phyloP scores from a whole-genome alignment of 2,113 vertebrate species.

The Mesocricetus auratus region DNA sequence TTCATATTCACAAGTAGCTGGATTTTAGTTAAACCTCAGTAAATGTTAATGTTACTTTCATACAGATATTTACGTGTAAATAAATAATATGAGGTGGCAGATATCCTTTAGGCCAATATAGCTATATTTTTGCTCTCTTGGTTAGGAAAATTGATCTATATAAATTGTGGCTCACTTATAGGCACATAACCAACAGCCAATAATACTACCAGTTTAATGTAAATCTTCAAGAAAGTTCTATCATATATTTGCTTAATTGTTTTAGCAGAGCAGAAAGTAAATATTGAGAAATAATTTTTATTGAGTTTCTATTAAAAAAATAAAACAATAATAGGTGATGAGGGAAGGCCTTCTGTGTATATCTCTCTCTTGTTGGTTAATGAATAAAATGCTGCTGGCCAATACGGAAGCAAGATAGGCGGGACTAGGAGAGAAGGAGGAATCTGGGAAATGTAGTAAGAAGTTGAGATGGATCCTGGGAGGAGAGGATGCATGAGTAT shows the following conservation, averaged over 20 bases:
- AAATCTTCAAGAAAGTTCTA: neutral
- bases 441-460: too few species aligned
- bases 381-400: too few species aligned
- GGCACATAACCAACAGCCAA: neutral
- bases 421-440: too few species aligned
- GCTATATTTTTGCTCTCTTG: neutral
- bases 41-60: constrained; percentile 12
- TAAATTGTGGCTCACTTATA: neutral
- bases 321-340: too few species aligned
- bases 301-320: neutral
- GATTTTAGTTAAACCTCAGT: neutral
- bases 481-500: too few species aligned
- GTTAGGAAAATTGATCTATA: neutral
- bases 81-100: neutral
- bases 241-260: neutral
- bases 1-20: neutral
- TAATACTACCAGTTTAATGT: neutral
- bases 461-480: too few species aligned
- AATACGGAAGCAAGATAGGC: too few species aligned
- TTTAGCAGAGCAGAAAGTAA: neutral
- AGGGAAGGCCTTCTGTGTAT: too few species aligned
- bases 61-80: neutral
- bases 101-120: neutral
- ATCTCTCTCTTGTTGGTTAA: too few species aligned
- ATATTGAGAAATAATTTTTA: neutral